phyloP scores from a whole-genome alignment of 2,113 vertebrate species.

The Petrocephalus zakoni region DNA sequence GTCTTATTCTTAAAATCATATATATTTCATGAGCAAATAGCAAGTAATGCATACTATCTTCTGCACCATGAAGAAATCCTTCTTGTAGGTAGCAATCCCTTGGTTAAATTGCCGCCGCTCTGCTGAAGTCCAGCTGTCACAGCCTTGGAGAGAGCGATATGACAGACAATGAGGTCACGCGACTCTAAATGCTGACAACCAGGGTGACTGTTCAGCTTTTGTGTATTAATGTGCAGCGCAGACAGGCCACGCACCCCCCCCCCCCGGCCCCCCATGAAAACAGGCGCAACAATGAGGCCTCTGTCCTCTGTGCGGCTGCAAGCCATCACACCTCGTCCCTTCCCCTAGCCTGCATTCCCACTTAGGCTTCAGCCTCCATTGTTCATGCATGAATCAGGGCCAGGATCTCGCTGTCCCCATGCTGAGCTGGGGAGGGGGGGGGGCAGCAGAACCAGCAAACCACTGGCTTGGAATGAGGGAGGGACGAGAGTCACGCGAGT shows the following conservation, averaged over 20 bases:
- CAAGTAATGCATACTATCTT: constrained; percentile 71
- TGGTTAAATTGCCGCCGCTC: constrained; percentile 93
- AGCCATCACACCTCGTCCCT: constrained; percentile 17
- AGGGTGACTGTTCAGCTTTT: constrained; percentile 46
- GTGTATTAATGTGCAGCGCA: constrained; percentile 27
- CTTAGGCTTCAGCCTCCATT: constrained; percentile 27
- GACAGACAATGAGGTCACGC: neutral
- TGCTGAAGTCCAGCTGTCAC: constrained; percentile 81
- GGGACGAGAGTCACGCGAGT: neutral
- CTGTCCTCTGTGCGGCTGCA: constrained; percentile 44
- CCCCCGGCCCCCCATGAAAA: neutral
- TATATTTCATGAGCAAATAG: neutral
- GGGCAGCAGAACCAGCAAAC: neutral
- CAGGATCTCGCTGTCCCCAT: neutral
- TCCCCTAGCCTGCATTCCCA: neutral
- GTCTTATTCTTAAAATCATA: neutral
- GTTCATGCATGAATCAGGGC: constrained; percentile 24
- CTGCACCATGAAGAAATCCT: constrained; percentile 97
- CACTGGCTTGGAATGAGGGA: neutral
- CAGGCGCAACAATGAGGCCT: constrained; percentile 54
- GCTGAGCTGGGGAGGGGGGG: neutral
- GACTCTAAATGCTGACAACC: neutral
- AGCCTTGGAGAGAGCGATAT: constrained; percentile 62
- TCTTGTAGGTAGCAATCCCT: constrained; percentile 87
- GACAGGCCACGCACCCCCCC: neutral